Conservation (phyloP, 1,140 invertebrate genomes). For the Micrasema longulum region DNA sequence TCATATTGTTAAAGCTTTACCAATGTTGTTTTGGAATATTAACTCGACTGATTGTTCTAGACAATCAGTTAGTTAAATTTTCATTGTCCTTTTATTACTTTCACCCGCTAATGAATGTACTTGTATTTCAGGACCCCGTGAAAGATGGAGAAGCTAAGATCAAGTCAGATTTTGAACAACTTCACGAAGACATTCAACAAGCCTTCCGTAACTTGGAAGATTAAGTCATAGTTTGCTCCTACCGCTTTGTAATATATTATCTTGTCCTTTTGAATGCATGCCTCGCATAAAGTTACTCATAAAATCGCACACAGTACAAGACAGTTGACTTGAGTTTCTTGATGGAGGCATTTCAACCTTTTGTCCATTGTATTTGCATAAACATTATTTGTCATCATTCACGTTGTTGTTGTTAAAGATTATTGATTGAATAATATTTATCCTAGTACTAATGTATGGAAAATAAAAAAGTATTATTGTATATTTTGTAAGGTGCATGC, state of each 20-base stretch:
- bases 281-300: conserved; percentile 27
- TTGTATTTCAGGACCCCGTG: conserved; percentile 85
- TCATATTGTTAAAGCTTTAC: too few species aligned
- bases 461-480: conserved; percentile 52
- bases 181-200: conserved; percentile 94
- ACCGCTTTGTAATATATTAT: conserved; percentile 49
- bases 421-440: conserved; percentile 51
- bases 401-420: conserved; percentile 52
- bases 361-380: conserved; percentile 29
- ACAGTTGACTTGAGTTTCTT: conserved; percentile 21
- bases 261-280: conserved; percentile 31
- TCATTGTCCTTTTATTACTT: too few species aligned
- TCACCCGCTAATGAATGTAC: not conserved
- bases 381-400: conserved; percentile 40
- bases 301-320: conserved; percentile 25
- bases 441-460: conserved; percentile 46
- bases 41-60: too few species aligned
- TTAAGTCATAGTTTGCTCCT: conserved; percentile 67
- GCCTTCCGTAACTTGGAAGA: conserved; percentile 99
- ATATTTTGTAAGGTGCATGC: conserved; percentile 38
- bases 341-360: conserved; percentile 27
- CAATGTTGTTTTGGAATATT: too few species aligned
- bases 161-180: conserved; percentile 94
- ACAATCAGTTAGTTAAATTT: too few species aligned
- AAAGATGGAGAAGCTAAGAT: conserved; percentile 98